Percentiles rank a stretch among this genome's conserved stretches.
Evolutionary conservation across 2,113 vertebrate species (phyloP).

Genomic region (Pachycephala philippinensis): DNA sequence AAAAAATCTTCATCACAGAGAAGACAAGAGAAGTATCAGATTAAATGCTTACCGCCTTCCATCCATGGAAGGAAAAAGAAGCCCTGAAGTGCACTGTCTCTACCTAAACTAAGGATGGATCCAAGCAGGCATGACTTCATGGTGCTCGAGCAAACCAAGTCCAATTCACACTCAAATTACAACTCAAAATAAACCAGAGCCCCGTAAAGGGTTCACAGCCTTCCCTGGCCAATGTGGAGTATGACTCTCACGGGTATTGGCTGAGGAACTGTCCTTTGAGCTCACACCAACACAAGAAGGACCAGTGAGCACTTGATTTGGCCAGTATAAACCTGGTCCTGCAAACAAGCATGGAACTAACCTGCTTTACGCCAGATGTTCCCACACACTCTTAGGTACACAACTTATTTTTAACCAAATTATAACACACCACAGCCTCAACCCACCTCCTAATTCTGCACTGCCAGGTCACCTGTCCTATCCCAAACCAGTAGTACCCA

Average conservation of each 20-base stretch:
- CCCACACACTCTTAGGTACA: background rate
- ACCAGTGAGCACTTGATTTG: background rate
- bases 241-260: accelerated
- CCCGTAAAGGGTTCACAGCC: accelerated
- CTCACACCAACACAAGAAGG: background rate
- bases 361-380: background rate
- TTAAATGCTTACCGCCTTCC: background rate
- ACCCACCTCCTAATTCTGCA: background rate
- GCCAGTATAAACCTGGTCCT: background rate
- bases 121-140: background rate
- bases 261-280: background rate
- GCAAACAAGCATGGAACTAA: background rate
- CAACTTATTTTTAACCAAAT: background rate
- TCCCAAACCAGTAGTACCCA: background rate
- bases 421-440: background rate
- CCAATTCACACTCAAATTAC: background rate
- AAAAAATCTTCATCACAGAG: background rate
- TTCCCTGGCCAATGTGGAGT: background rate
- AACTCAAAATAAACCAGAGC: background rate
- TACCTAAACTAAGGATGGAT: background rate
- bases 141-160: background rate
- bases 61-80: background rate
- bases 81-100: background rate
- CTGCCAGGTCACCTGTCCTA: background rate
- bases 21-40: background rate